Percentiles rank a stretch among this genome's conserved stretches.
Conservation (phyloP, 2,113 vertebrate species). For the Potamarius usumacintae region DNA sequence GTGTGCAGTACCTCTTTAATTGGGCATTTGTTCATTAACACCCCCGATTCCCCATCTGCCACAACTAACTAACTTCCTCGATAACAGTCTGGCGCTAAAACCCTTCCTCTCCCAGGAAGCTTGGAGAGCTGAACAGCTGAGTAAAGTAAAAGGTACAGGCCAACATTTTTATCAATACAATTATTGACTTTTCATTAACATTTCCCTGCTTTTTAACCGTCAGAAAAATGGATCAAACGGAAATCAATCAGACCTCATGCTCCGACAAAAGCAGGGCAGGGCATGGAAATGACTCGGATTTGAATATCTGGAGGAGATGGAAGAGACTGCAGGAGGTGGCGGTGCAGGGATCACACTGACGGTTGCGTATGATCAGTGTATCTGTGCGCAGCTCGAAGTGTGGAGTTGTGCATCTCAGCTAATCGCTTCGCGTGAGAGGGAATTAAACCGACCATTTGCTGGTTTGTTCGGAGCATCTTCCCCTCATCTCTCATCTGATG, state of each 20-base stretch:
- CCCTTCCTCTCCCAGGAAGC: too few species aligned
- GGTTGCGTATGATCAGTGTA: background rate
- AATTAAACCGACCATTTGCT: background rate
- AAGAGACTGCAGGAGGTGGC: background rate
- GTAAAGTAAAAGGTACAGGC: too few species aligned
- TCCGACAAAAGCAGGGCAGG: constrained; percentile 1
- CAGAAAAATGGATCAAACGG: background rate
- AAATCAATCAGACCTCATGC: background rate
- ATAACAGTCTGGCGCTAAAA: too few species aligned
- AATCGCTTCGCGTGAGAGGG: background rate
- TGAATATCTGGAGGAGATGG: constrained; percentile 4
- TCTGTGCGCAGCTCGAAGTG: background rate
- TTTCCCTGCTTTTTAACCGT: background rate
- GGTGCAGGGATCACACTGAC: background rate
- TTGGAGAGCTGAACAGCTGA: too few species aligned
- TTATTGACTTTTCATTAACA: background rate
- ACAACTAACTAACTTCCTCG: too few species aligned
- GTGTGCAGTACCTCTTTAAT: background rate
- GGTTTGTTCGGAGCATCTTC: background rate
- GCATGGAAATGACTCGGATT: background rate
- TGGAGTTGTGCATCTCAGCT: background rate
- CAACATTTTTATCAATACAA: too few species aligned
- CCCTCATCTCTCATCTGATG: background rate
- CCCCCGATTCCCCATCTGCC: too few species aligned
- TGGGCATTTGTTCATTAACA: too few species aligned